Base-by-base conservation (phyloP, 2,797 vertebrate species). In the Monodelphis domestica region DNA sequence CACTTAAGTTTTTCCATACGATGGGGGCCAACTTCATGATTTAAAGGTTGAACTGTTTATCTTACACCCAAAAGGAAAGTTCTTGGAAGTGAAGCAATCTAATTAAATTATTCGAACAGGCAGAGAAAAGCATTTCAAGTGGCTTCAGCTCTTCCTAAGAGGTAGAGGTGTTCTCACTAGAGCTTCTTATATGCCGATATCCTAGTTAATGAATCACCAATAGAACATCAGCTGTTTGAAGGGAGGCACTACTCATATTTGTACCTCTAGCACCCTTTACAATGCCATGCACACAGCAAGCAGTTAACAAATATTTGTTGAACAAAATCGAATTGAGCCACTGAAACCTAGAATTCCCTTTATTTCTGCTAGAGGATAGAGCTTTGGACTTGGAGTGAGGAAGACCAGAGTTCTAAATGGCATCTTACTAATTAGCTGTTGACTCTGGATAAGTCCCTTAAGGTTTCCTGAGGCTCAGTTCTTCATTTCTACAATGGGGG, bases 401-500 rank as follows among this genome's bases (percentile, higher is more conserved):
- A 88, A 70, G 87, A 88, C 30, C 53, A 87, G 30, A 53, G 50
- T 53, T 56, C n/a, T 51, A 29, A 91, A 26, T 50, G 4, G 51
- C 70, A 78, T 88, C 29, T 7, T 5, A 88, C 6, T 88, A 88
- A 33, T 88, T 29, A 17, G 12, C 38, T 59, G 5, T 63, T n/a
- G 63, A 90, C 89, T 30, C 38, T 28, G 0, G 5, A 50, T 0
- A 29, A 94, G 17, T 24, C 17, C 5, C 4, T 21, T 87, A 28
- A 29, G 29, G 33, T 28, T 2, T 38, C 59, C 45, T 57, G n/a
- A 28, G 28, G 53, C 24, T 78, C 38, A 84, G 55, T n/a, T 93
- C 96, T 50, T 88, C 26, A 92, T 33, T 55, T 93, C 24, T 91
- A 92, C 96, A 92, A 57, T 38, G 29, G 91, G 9, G 50, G 50